Conservation (phyloP, 2,113 vertebrate species). For the Holacanthus passer region DNA sequence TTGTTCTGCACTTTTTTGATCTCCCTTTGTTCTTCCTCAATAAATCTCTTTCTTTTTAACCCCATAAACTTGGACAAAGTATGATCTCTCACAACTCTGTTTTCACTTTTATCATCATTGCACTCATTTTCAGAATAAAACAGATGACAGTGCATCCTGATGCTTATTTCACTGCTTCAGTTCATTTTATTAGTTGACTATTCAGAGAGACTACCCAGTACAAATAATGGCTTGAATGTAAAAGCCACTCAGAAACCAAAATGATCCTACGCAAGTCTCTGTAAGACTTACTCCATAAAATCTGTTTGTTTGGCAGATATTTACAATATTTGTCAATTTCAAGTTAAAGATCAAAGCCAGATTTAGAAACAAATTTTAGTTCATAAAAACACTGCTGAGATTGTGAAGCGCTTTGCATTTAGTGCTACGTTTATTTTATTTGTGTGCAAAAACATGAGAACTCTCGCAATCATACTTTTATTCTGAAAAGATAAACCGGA, state of each 20-base stretch:
- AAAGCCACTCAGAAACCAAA: neutral
- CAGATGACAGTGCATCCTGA: neutral
- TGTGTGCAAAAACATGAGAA: neutral
- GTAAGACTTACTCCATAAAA: neutral
- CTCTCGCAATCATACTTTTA: conserved; percentile 10
- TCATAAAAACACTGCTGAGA: too few relatives aligned
- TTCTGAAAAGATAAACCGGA: conserved; percentile 49
- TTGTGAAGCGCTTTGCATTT: neutral
- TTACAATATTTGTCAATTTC: neutral
- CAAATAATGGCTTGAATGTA: neutral
- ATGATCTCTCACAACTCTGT: neutral
- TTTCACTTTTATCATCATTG: neutral
- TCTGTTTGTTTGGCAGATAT: too few relatives aligned
- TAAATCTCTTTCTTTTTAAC: too few relatives aligned
- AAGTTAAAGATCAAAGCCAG: neutral
- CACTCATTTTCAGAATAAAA: neutral
- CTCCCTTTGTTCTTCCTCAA: too few relatives aligned
- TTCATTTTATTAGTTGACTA: neutral
- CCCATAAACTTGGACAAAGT: neutral
- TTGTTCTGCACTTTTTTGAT: conserved; percentile 2
- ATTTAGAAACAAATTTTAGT: too few relatives aligned
- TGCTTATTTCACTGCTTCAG: neutral
- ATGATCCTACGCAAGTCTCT: neutral
- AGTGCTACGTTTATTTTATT: neutral
- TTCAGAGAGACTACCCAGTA: neutral